These are phyloP conservation scores for Pantherophis guttatus DNA, from an alignment of 2,113 vertebrate species.

Conservation along the genomic window DNA sequence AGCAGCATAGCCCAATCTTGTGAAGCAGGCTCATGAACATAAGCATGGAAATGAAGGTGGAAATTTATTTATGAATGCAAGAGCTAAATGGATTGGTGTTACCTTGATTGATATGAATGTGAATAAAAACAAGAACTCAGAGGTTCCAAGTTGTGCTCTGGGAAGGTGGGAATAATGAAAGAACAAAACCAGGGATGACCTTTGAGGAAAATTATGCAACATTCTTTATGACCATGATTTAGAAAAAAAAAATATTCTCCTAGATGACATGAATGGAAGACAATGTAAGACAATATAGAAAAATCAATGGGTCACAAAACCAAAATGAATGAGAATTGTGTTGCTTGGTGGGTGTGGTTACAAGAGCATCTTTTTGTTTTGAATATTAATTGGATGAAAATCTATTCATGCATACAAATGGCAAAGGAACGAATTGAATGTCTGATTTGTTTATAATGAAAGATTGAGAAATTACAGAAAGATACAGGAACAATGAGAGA, in stretches of 20 bases:
- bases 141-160: not conserved
- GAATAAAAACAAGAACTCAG: not conserved
- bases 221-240: not conserved
- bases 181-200: not conserved
- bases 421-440: not conserved
- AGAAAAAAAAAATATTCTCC: not conserved
- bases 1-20: not conserved
- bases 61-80: not conserved
- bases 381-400: not conserved
- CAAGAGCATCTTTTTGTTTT: not conserved
- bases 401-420: not conserved
- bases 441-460: not conserved
- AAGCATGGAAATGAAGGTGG: not conserved
- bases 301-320: not conserved
- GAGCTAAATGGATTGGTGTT: not conserved
- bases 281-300: not conserved
- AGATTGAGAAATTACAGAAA: not conserved
- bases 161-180: not conserved
- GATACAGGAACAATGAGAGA: not conserved
- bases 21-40: too few species aligned
- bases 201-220: not conserved
- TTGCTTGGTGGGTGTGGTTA: not conserved
- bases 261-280: not conserved
- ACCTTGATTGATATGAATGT: not conserved
- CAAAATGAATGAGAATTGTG: not conserved